These are phyloP conservation scores for Amaurobius ferox DNA, from an alignment of 2,888 invertebrate genomes.

Conservation along the genomic window DNA sequence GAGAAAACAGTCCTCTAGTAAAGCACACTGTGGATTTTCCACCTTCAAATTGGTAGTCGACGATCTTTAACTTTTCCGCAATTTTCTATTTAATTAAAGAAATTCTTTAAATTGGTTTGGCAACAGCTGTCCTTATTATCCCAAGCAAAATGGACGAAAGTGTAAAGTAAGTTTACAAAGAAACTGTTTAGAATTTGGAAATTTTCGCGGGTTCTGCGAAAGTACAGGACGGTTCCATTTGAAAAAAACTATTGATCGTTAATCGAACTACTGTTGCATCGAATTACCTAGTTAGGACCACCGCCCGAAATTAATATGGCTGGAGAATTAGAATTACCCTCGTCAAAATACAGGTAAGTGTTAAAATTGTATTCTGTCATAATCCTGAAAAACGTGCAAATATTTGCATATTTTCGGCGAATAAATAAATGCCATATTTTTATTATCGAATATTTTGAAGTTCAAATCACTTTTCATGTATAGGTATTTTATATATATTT, in stretches of 20 bases:
- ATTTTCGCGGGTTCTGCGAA: neutral
- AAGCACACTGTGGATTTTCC: no score
- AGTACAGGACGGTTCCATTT: slow-evolving; percentile 22
- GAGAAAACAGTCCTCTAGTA: slow-evolving; percentile 21
- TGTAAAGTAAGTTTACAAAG: slow-evolving; percentile 10
- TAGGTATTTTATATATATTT: no score
- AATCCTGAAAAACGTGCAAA: no score
- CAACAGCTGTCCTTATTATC: slow-evolving; percentile 16
- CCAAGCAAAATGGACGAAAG: slow-evolving; percentile 18
- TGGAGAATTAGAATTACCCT: neutral
- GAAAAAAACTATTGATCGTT: slow-evolving; percentile 30
- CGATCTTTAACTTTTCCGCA: no score
- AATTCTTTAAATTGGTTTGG: slow-evolving; percentile 20
- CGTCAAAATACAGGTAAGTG: slow-evolving; percentile 47
- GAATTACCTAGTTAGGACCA: neutral
- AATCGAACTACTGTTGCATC: slow-evolving; percentile 47
- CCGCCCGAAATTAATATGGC: slow-evolving; percentile 40
- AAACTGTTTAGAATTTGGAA: neutral
- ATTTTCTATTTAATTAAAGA: neutral
- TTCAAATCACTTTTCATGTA: no score
- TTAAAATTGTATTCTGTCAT: no score
- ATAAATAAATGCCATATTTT: no score
- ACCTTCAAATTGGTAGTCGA: no score
- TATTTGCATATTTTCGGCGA: no score
- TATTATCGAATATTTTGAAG: no score